Conservation (phyloP, 2,888 invertebrate genomes). For the Caradrina clavipalpis region DNA sequence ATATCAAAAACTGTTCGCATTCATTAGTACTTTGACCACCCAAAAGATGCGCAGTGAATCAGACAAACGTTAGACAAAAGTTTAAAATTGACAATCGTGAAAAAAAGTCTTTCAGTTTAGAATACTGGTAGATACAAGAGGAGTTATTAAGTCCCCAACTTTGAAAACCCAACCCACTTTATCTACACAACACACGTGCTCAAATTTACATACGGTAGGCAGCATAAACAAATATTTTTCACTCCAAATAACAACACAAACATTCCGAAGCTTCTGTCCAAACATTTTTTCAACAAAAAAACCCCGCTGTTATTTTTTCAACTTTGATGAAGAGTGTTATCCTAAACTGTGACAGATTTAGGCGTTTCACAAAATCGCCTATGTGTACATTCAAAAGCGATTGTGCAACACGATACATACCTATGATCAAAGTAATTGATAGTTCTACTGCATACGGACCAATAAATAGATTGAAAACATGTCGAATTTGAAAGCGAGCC, state of each 20-base stretch:
- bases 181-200: background rate
- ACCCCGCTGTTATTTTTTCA: conserved; percentile 34
- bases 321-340: conserved; percentile 40
- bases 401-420: conserved; percentile 44
- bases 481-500: conserved; percentile 55
- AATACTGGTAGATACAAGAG: background rate
- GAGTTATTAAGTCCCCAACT: background rate
- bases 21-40: too few species aligned
- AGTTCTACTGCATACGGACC: conserved; percentile 37
- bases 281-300: conserved; percentile 15
- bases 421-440: conserved; percentile 59
- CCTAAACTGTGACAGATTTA: conserved; percentile 36
- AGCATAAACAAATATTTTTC: conserved; percentile 19
- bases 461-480: conserved; percentile 58
- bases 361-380: conserved; percentile 21
- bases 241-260: conserved; percentile 11
- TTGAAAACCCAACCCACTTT: background rate
- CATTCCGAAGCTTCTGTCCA: conserved; percentile 23
- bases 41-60: too few species aligned
- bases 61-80: too few species aligned
- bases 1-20: too few species aligned
- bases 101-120: too few species aligned
- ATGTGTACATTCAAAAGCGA: conserved; percentile 9
- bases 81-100: too few species aligned
- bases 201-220: background rate